Percentiles rank a stretch among this genome's conserved stretches.
phyloP scores from a whole-genome alignment of 2,797 vertebrate genomes.

The Limnodromus scolopaceus region DNA sequence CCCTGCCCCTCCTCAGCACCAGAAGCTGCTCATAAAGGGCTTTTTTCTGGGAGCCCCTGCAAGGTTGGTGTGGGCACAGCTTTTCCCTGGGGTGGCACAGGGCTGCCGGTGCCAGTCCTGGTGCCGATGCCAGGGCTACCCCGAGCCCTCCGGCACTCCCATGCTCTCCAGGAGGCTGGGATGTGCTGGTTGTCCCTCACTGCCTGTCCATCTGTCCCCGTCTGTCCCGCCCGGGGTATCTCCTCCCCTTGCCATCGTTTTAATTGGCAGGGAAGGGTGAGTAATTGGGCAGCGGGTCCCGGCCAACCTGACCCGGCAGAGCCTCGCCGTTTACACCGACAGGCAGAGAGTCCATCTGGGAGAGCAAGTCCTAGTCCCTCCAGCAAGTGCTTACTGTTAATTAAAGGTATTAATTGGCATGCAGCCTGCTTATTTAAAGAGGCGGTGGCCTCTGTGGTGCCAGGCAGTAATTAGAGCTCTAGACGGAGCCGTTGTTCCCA shows the following conservation, averaged over 20 bases:
- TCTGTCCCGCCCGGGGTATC: neutral
- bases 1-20: rapidly evolving
- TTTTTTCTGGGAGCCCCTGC: neutral
- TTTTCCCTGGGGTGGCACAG: neutral
- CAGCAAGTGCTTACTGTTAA: constrained; percentile 1
- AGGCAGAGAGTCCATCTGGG: constrained; percentile 20
- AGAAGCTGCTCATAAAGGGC: neutral
- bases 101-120: neutral
- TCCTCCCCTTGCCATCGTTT: neutral
- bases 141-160: rapidly evolving
- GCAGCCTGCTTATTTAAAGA: constrained; percentile 9
- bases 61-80: neutral
- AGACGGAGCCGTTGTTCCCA: neutral
- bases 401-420: constrained; percentile 56
- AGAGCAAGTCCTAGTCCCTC: neutral
- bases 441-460: neutral
- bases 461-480: neutral
- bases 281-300: neutral
- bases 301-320: neutral
- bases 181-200: neutral
- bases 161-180: neutral
- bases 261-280: neutral
- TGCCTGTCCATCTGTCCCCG: too few relatives aligned
- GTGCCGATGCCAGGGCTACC: neutral
- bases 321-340: rapidly evolving